Percentiles rank a stretch among this genome's conserved stretches.
Conservation (phyloP, 2,888 invertebrate genomes). For the Agriopis leucophaearia region DNA sequence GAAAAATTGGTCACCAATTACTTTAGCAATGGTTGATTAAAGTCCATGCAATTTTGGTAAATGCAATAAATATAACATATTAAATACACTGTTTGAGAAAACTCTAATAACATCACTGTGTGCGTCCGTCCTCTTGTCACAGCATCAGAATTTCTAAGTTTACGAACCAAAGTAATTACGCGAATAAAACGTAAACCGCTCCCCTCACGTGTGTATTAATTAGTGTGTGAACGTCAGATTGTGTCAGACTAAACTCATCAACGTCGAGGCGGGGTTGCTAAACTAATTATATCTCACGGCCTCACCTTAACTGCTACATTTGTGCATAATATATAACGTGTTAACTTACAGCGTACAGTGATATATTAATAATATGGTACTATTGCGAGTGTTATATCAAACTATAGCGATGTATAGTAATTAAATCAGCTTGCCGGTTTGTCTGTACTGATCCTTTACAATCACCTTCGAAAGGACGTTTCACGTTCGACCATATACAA, state of each 20-base stretch:
- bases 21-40: too few species aligned
- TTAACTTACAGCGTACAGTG: background rate
- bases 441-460: background rate
- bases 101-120: too few species aligned
- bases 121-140: too few species aligned
- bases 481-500: too few species aligned
- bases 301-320: conserved; percentile 20
- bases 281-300: conserved; percentile 18
- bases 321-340: conserved; percentile 16
- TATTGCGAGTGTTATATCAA: background rate
- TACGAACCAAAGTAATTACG: too few species aligned
- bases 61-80: too few species aligned
- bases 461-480: background rate
- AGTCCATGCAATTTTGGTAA: too few species aligned
- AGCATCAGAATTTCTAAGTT: too few species aligned
- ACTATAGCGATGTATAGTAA: background rate
- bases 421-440: background rate
- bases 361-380: background rate
- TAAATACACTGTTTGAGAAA: too few species aligned
- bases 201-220: conserved; percentile 15
- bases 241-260: conserved; percentile 38
- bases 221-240: conserved; percentile 32
- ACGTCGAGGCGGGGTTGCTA: conserved; percentile 23
- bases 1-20: too few species aligned
- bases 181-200: background rate